These are phyloP conservation scores for Ambastaia sidthimunki DNA, from an alignment of 2,797 vertebrate genomes.

Conservation along the genomic window DNA sequence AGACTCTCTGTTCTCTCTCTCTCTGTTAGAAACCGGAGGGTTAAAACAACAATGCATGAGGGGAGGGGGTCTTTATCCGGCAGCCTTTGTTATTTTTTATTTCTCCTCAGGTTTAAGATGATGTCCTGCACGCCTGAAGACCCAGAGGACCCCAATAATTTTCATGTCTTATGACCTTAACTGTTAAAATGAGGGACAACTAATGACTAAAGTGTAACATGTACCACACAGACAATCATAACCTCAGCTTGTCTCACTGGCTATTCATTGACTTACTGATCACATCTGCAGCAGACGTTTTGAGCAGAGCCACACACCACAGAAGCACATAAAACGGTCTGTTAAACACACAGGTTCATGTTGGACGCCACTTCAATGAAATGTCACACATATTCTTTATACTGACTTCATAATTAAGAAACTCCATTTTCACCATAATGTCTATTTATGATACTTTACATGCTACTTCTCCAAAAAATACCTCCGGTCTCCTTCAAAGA, in stretches of 20 bases:
- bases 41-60: slow-evolving; percentile 20
- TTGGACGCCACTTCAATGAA: slow-evolving; percentile 2
- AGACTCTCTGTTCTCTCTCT: slow-evolving; percentile 10
- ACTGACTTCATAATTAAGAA: slow-evolving; percentile 6
- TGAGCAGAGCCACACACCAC: slow-evolving; percentile 19
- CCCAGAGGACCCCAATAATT: no score
- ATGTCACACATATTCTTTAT: slow-evolving; percentile 19
- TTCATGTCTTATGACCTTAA: neutral
- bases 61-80: slow-evolving; percentile 7
- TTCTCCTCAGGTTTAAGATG: neutral
- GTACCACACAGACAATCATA: neutral
- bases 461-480: neutral
- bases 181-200: neutral
- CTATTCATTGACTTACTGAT: slow-evolving; percentile 53
- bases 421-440: neutral
- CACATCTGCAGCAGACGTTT: slow-evolving; percentile 20
- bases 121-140: no score
- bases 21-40: neutral
- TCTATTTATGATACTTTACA: neutral
- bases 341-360: slow-evolving; percentile 13
- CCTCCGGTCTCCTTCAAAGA: neutral
- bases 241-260: slow-evolving; percentile 4
- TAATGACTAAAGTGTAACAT: neutral
- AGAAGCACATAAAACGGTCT: neutral
- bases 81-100: neutral